Conservation (phyloP, 2,113 vertebrate genomes). For the Macquaria australasica region DNA sequence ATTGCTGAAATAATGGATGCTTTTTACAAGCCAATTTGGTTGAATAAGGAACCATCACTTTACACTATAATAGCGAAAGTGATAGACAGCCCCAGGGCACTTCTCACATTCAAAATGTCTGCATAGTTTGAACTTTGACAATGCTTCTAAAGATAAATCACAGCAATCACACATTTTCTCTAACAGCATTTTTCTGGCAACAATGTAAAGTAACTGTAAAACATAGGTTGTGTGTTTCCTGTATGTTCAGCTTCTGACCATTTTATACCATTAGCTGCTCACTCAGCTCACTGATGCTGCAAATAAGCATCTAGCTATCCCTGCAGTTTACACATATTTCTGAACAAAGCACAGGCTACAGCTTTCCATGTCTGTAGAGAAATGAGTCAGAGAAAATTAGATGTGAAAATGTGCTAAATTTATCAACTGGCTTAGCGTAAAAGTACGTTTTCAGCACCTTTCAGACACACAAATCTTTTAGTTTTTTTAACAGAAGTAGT, state of each 20-base stretch:
- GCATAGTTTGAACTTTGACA: slow-evolving; percentile 81
- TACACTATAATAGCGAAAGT: slow-evolving; percentile 24
- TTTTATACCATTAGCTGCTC: neutral
- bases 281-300: slow-evolving; percentile 13
- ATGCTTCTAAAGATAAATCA: slow-evolving; percentile 58
- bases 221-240: slow-evolving; percentile 4
- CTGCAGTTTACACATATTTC: slow-evolving; percentile 40
- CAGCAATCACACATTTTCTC: slow-evolving; percentile 49
- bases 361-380: slow-evolving; percentile 15
- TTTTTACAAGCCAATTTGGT: slow-evolving; percentile 77
- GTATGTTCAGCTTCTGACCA: neutral
- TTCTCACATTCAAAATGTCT: slow-evolving; percentile 84
- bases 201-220: slow-evolving; percentile 16
- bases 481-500: slow-evolving; percentile 54
- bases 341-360: neutral
- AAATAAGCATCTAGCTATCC: slow-evolving; percentile 24
- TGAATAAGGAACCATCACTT: slow-evolving; percentile 57
- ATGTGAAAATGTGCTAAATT: slow-evolving; percentile 25
- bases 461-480: slow-evolving; percentile 27
- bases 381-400: slow-evolving; percentile 40
- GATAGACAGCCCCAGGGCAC: slow-evolving; percentile 48
- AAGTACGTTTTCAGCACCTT: slow-evolving; percentile 47
- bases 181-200: slow-evolving; percentile 21
- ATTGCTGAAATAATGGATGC: slow-evolving; percentile 66
- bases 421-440: slow-evolving; percentile 20